Evolutionary conservation across 2,888 invertebrate species (phyloP), one percentile per base, ranked within the genome.

Genomic region (Dusona sp.): DNA sequence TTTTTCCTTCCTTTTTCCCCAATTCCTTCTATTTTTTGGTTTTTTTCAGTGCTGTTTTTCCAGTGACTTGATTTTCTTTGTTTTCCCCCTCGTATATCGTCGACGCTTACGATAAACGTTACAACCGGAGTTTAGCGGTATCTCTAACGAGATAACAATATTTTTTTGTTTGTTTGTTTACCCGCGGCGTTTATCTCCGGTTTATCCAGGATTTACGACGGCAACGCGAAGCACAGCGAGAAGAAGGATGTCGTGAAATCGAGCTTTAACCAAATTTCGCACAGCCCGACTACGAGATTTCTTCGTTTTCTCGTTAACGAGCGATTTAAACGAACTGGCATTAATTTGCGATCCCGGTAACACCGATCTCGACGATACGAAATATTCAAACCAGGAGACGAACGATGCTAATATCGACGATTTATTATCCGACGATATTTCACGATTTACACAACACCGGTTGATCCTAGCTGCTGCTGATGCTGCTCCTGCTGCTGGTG

Each of bases 401-500:
- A 61, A 61, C 61, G 29, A 61, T 6, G 9, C 61, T 25, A 48
- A 77, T 65, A n/a, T 45, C 38, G 64, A 77, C 2, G 51, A 6
- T 70, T 70, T 70, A 45, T 72, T 51, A 61, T 29, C 29, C 61
- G 61, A 61, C 29, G 16, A 42, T 64, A n/a, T 77, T 33, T 19
- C 64, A 13, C 65, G 64, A 19, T 77, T 48, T n/a, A 57, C 83
- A 85, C 87, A 87, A 88, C 90, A 87, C 87, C 88, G 86, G 81
- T 89, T 89, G 89, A 87, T 89, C 88, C 83, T 85, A 84, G 89
- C 86, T 88, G 29, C 29, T 61, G 29, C 29, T 61, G 29, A 4
- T 61, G 61, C 61, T 61, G 29, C 51, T 54, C 19, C n/a, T 54
- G 45, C 13, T 45, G 11, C 45, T 45, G 54, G 22, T 51, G 51